A percentile compares a stretch with the other conserved stretches of the same genome.
phyloP scores from a whole-genome alignment of 2,113 vertebrate genomes.

The Emberiza fucata region DNA sequence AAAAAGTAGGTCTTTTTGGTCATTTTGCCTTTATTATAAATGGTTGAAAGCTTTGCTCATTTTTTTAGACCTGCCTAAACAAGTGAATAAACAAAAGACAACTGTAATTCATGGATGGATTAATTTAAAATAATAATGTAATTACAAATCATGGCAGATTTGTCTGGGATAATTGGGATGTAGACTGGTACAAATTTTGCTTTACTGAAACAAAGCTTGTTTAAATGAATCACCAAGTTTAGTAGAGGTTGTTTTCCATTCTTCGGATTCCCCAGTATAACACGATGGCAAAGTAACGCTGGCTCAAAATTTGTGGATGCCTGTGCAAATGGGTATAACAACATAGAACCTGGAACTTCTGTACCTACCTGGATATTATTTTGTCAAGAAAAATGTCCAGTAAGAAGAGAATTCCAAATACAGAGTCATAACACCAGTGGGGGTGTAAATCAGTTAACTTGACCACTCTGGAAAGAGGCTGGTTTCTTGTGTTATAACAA shows the following conservation, averaged over 20 bases:
- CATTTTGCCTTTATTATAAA: conserved; percentile 77
- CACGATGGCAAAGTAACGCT: background rate
- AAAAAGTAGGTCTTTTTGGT: conserved; percentile 71
- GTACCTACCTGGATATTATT: background rate
- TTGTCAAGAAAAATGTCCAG: background rate
- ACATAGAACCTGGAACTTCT: background rate
- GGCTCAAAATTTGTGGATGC: background rate
- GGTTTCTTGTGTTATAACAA: background rate
- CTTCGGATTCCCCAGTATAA: background rate
- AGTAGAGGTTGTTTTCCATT: background rate
- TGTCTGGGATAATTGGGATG: conserved; percentile 70
- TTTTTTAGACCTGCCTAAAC: conserved; percentile 69
- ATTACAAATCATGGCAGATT: conserved; percentile 72
- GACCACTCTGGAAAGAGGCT: background rate
- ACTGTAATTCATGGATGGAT: conserved; percentile 73
- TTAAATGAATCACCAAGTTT: background rate
- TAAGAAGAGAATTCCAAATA: background rate
- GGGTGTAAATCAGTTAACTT: background rate
- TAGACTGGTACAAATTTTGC: conserved; percentile 66
- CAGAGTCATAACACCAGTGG: background rate
- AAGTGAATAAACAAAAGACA: conserved; percentile 72
- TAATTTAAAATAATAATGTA: conserved; percentile 75
- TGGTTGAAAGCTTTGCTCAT: conserved; percentile 70
- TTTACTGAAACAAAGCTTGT: conserved; percentile 33
- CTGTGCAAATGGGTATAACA: background rate